A percentile compares a stretch with the other conserved stretches of the same genome.
phyloP scores from a whole-genome alignment of 2,113 vertebrate genomes.

The Aramus guarauna region DNA sequence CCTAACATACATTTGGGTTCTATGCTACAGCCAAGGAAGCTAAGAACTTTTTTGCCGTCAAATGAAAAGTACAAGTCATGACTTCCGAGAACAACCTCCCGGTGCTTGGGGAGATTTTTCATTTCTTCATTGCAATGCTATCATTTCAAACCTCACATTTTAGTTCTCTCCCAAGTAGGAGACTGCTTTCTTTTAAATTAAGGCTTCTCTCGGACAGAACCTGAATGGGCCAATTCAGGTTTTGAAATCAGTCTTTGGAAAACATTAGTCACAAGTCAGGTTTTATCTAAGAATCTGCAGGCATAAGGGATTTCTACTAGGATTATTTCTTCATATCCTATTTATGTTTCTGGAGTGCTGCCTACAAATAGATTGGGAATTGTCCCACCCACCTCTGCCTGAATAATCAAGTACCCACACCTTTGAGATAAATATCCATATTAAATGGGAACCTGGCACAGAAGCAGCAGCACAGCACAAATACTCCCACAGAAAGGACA shows the following conservation, averaged over 20 bases:
- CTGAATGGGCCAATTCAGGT: background rate
- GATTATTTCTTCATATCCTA: conserved; percentile 2
- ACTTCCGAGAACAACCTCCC: background rate
- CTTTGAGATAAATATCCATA: background rate
- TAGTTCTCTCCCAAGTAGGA: background rate
- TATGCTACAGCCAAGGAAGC: background rate
- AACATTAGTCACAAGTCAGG: background rate
- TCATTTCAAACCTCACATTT: background rate
- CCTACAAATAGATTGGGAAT: background rate
- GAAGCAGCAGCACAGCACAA: background rate
- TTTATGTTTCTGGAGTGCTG: background rate
- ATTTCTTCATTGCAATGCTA: background rate
- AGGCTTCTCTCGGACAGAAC: background rate
- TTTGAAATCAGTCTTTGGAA: background rate
- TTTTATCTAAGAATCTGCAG: background rate
- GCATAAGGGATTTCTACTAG: background rate
- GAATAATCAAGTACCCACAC: background rate
- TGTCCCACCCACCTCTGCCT: background rate
- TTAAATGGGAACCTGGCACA: background rate
- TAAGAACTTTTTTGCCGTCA: background rate
- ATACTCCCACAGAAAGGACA: background rate
- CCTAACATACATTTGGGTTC: background rate
- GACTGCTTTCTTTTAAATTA: background rate
- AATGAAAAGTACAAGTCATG: background rate
- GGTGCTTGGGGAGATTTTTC: background rate